These are phyloP conservation scores for Acestrorhynchus altus DNA, from an alignment of 2,797 vertebrate genomes.

Conservation along the genomic window DNA sequence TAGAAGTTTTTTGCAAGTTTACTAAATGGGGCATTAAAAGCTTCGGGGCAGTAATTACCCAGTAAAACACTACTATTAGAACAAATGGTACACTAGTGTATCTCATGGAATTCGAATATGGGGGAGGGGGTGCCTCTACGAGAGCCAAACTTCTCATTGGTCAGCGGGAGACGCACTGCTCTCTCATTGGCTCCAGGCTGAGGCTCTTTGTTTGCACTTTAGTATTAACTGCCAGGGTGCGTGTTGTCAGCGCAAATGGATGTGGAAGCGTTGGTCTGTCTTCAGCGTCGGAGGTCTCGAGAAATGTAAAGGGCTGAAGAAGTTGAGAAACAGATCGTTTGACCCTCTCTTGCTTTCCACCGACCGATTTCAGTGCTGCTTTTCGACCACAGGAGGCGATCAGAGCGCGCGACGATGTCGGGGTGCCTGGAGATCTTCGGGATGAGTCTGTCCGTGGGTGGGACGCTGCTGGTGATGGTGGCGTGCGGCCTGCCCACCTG, in stretches of 20 bases:
- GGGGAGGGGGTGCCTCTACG: neutral
- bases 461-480: slow-evolving; percentile 88
- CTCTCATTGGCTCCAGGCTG: slow-evolving; percentile 56
- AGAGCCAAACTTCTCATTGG: slow-evolving; percentile 46
- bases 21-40: no score
- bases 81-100: no score
- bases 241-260: neutral
- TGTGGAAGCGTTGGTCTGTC: neutral
- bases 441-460: slow-evolving; percentile 81
- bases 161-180: neutral
- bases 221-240: slow-evolving; percentile 32
- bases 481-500: slow-evolving; percentile 90
- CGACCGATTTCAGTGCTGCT: neutral
- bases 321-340: neutral
- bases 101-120: no score
- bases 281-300: neutral
- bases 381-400: neutral
- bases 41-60: no score
- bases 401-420: slow-evolving; percentile 73
- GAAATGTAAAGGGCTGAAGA: neutral
- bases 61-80: no score
- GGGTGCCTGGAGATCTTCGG: slow-evolving; percentile 86
- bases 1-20: no score
- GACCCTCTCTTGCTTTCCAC: no score
- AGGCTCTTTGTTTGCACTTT: slow-evolving; percentile 41